Base-by-base conservation (phyloP, 1,140 invertebrate species). In the Solen grandis region DNA sequence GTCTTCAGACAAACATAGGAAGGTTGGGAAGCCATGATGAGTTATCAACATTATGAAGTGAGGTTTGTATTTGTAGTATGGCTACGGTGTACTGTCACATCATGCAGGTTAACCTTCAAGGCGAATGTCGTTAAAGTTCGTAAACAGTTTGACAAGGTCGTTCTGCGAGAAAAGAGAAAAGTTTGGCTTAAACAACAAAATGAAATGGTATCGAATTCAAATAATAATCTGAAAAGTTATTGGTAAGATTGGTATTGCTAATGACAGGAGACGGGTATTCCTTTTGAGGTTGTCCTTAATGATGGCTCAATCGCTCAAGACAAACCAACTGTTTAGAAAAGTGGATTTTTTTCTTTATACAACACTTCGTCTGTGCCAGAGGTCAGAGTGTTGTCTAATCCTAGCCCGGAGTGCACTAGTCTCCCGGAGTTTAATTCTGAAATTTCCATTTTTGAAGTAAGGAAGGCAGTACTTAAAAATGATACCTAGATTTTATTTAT, bases 281-380 rank as follows among this genome's bases (percentile, higher is more conserved):
- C 68, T 27, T 60, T 66, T 41, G 75, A 78, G 62, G 60, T 79
- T 76, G 19, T 63, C n/a, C n/a, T n/a, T n/a, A n/a, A n/a, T n/a
- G n/a, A n/a, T n/a, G n/a, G n/a, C n/a, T n/a, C n/a, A n/a, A n/a
- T n/a, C n/a, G n/a, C n/a, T n/a, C n/a, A n/a, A n/a, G n/a, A n/a
- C n/a, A n/a, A n/a, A n/a, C n/a, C n/a, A n/a, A n/a, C n/a, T n/a
- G n/a, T n/a, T n/a, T 72, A 54, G 50, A 29, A 50, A 25, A 13
- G 16, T 54, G n/a, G 33, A 35, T 55, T 55, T 2, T 5, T 22
- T 55, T 13, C 68, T 33, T 35, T 31, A 72, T 72, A 2, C 36
- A 35, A 35, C 57, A 4, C 36, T 57, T 38, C 19, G 57, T 36
- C 8, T n/a, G 10, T 72, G 68, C 31, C n/a, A 57, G 36, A 54